Evolutionary conservation across 2,113 vertebrate genomes (phyloP).

Genomic region (Corythaixoides concolor): DNA sequence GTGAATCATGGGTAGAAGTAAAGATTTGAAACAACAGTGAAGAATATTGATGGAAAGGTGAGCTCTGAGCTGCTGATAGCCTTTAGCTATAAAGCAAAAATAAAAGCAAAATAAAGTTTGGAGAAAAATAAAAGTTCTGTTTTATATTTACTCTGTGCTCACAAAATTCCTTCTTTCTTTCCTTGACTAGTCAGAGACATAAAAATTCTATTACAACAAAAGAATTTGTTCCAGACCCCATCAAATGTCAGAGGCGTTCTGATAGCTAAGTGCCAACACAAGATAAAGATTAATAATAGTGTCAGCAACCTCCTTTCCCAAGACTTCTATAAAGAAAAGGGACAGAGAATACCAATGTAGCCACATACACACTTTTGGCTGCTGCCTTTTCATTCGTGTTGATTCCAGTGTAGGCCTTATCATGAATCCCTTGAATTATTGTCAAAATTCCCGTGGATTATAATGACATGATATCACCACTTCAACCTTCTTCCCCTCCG

Average conservation of each 20-base stretch:
- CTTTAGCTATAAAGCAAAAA: slow-evolving; percentile 18
- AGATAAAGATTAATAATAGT: slow-evolving; percentile 63
- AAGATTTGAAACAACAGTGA: background rate
- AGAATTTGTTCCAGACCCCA: slow-evolving; percentile 54
- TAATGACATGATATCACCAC: background rate
- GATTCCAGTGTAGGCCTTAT: background rate
- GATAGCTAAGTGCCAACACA: slow-evolving; percentile 38
- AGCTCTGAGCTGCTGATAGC: slow-evolving; percentile 6
- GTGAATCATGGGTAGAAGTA: background rate
- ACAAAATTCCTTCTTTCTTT: slow-evolving; percentile 30
- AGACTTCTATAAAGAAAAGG: slow-evolving; percentile 8
- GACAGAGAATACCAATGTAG: background rate
- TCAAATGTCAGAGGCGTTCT: slow-evolving; percentile 45
- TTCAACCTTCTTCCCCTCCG: background rate
- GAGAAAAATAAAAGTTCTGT: slow-evolving; percentile 17
- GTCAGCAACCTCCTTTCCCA: slow-evolving; percentile 17
- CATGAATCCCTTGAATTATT: background rate
- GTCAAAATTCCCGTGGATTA: background rate
- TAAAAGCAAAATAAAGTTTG: slow-evolving; percentile 16
- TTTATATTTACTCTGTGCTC: slow-evolving; percentile 27
- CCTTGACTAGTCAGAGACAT: slow-evolving; percentile 40
- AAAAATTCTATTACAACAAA: slow-evolving; percentile 56
- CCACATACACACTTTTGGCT: background rate
- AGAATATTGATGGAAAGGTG: background rate
- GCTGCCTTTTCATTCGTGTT: background rate